Conservation (phyloP, 2,113 vertebrate species). For the Bagarius yarrelli region DNA sequence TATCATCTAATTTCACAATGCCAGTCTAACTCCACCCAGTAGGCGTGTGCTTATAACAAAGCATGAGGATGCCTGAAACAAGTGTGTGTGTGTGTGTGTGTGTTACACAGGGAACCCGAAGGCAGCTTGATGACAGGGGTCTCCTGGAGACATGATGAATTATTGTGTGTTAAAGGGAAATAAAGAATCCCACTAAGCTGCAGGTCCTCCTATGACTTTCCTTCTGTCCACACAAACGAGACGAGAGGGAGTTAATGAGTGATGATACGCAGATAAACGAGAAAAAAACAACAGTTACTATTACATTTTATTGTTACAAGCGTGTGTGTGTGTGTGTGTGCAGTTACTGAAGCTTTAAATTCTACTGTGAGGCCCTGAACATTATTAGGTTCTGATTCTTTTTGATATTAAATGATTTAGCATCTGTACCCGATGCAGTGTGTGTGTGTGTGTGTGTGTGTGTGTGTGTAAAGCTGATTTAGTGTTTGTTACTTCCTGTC, state of each 20-base stretch:
- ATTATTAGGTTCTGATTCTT: not conserved
- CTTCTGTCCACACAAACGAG: too few species aligned
- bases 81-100: too few species aligned
- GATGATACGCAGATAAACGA: too few species aligned
- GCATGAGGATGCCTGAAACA: not conserved
- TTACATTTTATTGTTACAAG: too few species aligned
- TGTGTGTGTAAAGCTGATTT: not conserved
- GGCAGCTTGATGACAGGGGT: not conserved
- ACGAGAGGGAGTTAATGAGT: too few species aligned
- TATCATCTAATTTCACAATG: not conserved
- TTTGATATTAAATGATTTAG: not conserved
- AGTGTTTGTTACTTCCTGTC: not conserved
- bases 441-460: not conserved
- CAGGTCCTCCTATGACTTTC: too few species aligned
- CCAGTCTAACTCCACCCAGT: not conserved
- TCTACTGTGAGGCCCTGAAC: constrained; percentile 31
- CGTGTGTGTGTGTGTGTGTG: not conserved
- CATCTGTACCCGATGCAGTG: not conserved
- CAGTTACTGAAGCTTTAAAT: constrained; percentile 40
- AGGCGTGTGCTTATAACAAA: not conserved
- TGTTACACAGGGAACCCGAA: too few species aligned
- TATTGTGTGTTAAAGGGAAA: not conserved
- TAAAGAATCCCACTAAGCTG: not conserved
- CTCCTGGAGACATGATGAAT: not conserved
- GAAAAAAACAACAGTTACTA: too few species aligned